These are phyloP conservation scores for Eueremaeus valkanovi DNA, from an alignment of 2,888 invertebrate genomes.

Conservation along the genomic window DNA sequence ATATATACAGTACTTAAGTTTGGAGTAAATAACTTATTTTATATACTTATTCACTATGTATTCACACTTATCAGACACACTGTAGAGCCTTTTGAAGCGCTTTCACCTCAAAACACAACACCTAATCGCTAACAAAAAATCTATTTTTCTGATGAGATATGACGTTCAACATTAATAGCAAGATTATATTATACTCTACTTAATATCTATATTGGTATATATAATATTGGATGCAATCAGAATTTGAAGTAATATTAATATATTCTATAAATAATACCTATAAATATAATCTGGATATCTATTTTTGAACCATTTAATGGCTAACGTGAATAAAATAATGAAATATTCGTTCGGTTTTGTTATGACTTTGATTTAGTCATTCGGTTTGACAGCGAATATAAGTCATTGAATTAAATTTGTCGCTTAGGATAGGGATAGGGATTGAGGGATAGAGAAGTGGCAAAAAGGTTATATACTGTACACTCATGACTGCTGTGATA, in stretches of 20 bases:
- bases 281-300: background rate
- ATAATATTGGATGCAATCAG: background rate
- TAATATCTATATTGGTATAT: too few species aligned
- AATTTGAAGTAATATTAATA: too few species aligned
- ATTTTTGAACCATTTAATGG: background rate
- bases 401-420: conserved; percentile 27
- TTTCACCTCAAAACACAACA: conserved; percentile 7
- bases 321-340: background rate
- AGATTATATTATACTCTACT: background rate
- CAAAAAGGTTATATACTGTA: background rate
- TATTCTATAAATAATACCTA: background rate
- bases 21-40: conserved; percentile 11
- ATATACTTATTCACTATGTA: background rate
- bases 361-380: conserved; percentile 11
- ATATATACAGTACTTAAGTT: background rate
- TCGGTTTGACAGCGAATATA: conserved; percentile 1
- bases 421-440: background rate
- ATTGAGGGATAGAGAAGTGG: background rate
- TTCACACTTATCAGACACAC: background rate
- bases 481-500: background rate
- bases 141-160: background rate
- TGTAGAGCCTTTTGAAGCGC: background rate
- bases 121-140: conserved; percentile 9
- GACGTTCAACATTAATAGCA: background rate
- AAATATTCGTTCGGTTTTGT: conserved; percentile 1